Base-by-base conservation (phyloP, 2,888 invertebrate species). In the Magallana nippona region DNA sequence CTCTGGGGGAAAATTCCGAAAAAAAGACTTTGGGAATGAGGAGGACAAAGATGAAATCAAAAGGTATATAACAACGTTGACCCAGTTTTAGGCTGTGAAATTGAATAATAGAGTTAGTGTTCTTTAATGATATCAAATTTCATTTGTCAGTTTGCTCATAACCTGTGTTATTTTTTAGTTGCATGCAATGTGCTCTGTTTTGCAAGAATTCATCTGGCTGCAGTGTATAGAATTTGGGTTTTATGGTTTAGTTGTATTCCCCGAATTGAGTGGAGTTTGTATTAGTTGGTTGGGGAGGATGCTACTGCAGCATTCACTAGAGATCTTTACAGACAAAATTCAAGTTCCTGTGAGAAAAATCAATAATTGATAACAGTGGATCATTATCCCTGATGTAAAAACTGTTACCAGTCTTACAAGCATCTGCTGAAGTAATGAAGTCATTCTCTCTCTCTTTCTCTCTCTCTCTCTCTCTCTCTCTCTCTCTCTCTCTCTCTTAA, bases 351-450 rank as follows among this genome's bases (percentile, higher is more conserved):
- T 71, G 71, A 71, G 71, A 71, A 71, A 71, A 71, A 71, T 71
- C 71, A 71, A 71, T 71, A 71, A 71, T 27, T 71, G 71, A 71
- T 71, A 71, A 22, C 71, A 13, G 11, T 2, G 27, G 27, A 71
- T 71, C 71, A 71, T 71, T 71, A 71, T 71, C 71, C 71, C 15
- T 27, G 22, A 71, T 71, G 71, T 71, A 71, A 71, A 71, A 71
- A 71, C 22, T 27, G 71, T 71, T 71, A 71, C 71, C 71, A 71
- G 27, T 32, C 32, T 32, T 71, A 71, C 27, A 13, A 32, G 27
- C 71, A 58, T 60, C 60, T 80, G 80, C 10, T 15, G 58, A 32
- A 22, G 32, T 58, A 10, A 58, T 56, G 22, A 27, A 57, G 32
- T 44, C 44, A 44, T 44, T 44, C 15, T 77, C 77, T 8, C 15